Base-by-base conservation (phyloP, 2,888 invertebrate genomes). In the Drosophila stalkeri region DNA sequence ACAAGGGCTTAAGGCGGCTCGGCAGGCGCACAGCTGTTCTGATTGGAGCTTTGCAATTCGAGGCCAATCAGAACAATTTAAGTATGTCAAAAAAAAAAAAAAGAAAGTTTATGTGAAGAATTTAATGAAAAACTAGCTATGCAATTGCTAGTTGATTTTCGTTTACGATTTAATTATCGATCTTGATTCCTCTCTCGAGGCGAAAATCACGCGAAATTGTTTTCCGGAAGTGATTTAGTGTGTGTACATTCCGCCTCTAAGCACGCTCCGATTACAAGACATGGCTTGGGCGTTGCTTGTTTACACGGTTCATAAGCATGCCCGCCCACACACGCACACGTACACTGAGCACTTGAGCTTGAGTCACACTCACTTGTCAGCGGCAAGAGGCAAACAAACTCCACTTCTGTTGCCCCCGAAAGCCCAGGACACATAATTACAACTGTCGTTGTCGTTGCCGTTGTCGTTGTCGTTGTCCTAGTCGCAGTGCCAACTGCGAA, bases 351-450 rank as follows among this genome's bases (percentile, higher is more conserved):
- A 44, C 52, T 47, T 33, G 37, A 59, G 61, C 39, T 52, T 55
- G 14, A 68, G 52, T 39, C 54, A 43, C 47, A 74, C 54, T 51
- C 59, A 72, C 47, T 63, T 60, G 77, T 64, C 73, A 51, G 63
- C 47, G 44, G 57, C 66, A 72, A 69, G 44, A 49, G 78, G 62
- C 64, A 75, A 78, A 63, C 71, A 71, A 70, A 57, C 77, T 77
- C 35, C 37, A 47, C 41, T 60, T 63, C 51, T 33, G 35, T 37
- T 44, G 47, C 27, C 27, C 31, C 35, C 37, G 2, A 37, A 37
- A 37, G 33, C 37, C 37, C 64, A 56, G 54, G 8, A 47, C 67
- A 64, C 64, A 67, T 69, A 78, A 80, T 76, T 72, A 76, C 73
- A 66, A n/a, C 55, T 68, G 62, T 49, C 33, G 33, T 33, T 43